phyloP scores from a whole-genome alignment of 2,113 vertebrate species.

The Serinus canaria region DNA sequence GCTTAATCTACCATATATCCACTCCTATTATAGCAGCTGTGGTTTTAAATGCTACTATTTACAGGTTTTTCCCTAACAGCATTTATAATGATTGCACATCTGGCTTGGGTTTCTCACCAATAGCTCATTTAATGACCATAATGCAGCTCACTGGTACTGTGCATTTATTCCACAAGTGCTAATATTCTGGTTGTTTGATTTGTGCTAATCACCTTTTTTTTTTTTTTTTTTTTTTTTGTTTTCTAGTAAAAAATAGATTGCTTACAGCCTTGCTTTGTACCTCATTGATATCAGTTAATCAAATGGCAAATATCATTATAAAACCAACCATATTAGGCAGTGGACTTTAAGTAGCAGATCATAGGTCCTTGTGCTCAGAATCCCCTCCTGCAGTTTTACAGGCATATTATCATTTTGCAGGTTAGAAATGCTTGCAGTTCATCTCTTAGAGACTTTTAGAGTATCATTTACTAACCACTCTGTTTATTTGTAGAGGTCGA shows the following conservation, averaged over 20 bases:
- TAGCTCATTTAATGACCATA: neutral
- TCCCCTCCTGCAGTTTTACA: neutral
- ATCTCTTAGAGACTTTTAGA: neutral
- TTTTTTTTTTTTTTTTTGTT: neutral
- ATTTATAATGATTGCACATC: neutral
- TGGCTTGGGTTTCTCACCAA: neutral
- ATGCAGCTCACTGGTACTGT: neutral
- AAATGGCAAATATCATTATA: neutral
- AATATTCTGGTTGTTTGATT: neutral
- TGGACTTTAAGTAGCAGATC: neutral
- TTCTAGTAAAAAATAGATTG: neutral
- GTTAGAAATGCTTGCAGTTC: neutral
- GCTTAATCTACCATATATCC: neutral
- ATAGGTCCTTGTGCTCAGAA: neutral
- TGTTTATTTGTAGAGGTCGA: slow-evolving; percentile 6
- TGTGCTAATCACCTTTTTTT: neutral
- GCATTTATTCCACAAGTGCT: neutral
- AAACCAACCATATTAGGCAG: neutral
- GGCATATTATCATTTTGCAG: neutral
- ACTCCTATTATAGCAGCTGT: neutral
- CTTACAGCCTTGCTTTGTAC: neutral
- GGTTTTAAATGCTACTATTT: neutral
- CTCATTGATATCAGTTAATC: neutral
- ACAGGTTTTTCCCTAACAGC: neutral
- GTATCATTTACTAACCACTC: neutral